A percentile compares a stretch with the other conserved stretches of the same genome.
Conservation (phyloP, 2,113 vertebrate genomes). For the Mola mola region DNA sequence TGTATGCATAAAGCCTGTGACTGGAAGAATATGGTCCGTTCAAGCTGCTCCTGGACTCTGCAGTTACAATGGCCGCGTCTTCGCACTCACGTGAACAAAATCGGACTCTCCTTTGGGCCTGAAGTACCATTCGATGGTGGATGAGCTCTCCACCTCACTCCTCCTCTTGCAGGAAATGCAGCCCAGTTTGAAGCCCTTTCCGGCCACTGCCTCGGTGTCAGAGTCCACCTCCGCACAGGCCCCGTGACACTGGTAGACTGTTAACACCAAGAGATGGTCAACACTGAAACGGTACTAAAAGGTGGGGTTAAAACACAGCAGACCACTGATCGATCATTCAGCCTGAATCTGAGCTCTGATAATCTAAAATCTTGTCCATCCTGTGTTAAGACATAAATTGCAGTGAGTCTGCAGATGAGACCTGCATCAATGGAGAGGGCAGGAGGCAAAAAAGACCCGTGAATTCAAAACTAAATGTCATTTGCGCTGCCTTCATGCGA, state of each 20-base stretch:
- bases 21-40: not conserved
- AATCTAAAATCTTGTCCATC: too few species aligned
- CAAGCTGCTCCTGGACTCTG: not conserved
- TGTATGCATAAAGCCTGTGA: slow-evolving; percentile 7
- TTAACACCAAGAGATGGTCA: not conserved
- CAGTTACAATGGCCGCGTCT: not conserved
- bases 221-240: slow-evolving; percentile 92
- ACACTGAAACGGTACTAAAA: too few species aligned
- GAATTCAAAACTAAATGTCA: too few species aligned
- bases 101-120: slow-evolving; percentile 74
- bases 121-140: slow-evolving; percentile 87
- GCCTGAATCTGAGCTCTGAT: too few species aligned
- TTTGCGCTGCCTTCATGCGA: too few species aligned
- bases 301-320: too few species aligned
- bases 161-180: slow-evolving; percentile 93
- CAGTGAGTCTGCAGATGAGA: too few species aligned
- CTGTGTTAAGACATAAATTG: too few species aligned
- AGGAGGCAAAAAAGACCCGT: too few species aligned
- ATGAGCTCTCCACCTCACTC: slow-evolving; percentile 82
- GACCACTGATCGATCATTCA: too few species aligned
- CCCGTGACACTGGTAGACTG: slow-evolving; percentile 61
- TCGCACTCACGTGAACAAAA: slow-evolving; percentile 75
- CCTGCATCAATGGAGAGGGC: too few species aligned
- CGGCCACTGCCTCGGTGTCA: slow-evolving; percentile 86
- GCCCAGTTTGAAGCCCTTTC: slow-evolving; percentile 85